These are phyloP conservation scores for Pinna nobilis DNA, from an alignment of 1,140 invertebrate species.

Conservation along the genomic window DNA sequence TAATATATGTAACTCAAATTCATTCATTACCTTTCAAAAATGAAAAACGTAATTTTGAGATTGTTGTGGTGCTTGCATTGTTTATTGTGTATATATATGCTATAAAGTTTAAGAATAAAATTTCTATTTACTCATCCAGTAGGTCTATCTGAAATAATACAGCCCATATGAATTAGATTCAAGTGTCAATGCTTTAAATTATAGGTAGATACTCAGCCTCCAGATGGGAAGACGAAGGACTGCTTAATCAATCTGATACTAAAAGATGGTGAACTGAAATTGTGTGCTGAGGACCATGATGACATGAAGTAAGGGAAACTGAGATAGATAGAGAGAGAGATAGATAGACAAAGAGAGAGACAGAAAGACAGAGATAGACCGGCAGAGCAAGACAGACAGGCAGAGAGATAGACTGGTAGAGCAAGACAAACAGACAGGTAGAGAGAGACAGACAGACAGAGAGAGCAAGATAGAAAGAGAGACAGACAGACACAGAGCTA, in stretches of 20 bases:
- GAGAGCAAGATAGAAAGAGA: background rate
- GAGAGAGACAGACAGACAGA: background rate
- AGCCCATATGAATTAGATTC: too few relatives aligned
- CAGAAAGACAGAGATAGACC: background rate
- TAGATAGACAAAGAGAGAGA: background rate
- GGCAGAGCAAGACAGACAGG: background rate
- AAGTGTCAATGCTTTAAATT: too few relatives aligned
- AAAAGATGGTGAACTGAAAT: slow-evolving; percentile 53
- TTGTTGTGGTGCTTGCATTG: too few relatives aligned
- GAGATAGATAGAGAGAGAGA: background rate
- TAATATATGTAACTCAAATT: too few relatives aligned
- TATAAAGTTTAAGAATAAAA: too few relatives aligned
- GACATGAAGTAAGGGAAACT: slow-evolving; percentile 63
- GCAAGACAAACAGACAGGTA: background rate
- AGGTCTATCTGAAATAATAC: too few relatives aligned
- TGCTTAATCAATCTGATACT: slow-evolving; percentile 50
- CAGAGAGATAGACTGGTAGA: background rate
- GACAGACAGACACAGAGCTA: background rate
- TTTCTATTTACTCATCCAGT: too few relatives aligned
- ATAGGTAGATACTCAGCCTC: slow-evolving; percentile 42
- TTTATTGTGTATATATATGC: too few relatives aligned
- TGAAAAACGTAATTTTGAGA: too few relatives aligned
- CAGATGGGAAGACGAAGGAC: slow-evolving; percentile 44
- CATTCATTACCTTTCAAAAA: too few relatives aligned
- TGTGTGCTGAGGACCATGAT: slow-evolving; percentile 70